These are phyloP conservation scores for Drosophila elegans DNA, from an alignment of 1,140 invertebrate genomes.

Conservation along the genomic window DNA sequence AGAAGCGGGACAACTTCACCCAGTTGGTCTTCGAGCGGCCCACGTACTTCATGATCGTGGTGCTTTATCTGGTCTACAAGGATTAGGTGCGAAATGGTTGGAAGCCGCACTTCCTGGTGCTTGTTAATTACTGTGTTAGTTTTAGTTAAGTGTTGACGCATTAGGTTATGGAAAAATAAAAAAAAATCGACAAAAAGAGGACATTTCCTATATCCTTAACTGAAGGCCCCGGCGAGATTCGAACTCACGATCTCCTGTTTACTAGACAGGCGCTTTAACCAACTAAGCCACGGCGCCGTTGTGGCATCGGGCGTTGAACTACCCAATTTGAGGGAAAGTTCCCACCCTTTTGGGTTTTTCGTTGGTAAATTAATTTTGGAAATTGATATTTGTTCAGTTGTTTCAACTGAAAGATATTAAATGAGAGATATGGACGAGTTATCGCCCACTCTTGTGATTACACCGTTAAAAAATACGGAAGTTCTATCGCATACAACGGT, in stretches of 20 bases:
- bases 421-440: background rate
- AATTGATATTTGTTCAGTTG: slow-evolving; percentile 57
- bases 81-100: slow-evolving; percentile 46
- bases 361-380: slow-evolving; percentile 12
- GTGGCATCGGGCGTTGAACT: background rate
- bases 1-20: slow-evolving; percentile 78
- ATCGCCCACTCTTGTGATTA: background rate
- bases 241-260: slow-evolving; percentile 88
- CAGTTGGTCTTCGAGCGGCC: slow-evolving; percentile 78
- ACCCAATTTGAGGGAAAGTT: slow-evolving; percentile 21
- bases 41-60: slow-evolving; percentile 80
- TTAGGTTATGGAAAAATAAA: slow-evolving; percentile 11
- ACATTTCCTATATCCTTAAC: background rate
- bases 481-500: background rate
- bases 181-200: slow-evolving; percentile 2
- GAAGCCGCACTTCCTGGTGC: too few relatives aligned
- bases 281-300: slow-evolving; percentile 87
- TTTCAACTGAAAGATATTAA: slow-evolving; percentile 21
- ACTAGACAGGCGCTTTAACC: slow-evolving; percentile 88
- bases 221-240: slow-evolving; percentile 87
- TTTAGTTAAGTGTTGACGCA: slow-evolving; percentile 19
- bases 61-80: slow-evolving; percentile 77
- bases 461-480: background rate
- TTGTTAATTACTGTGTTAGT: slow-evolving; percentile 33
- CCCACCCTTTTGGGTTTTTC: background rate